These are phyloP conservation scores for Aramus guarauna DNA, from an alignment of 2,113 vertebrate genomes.

Conservation along the genomic window DNA sequence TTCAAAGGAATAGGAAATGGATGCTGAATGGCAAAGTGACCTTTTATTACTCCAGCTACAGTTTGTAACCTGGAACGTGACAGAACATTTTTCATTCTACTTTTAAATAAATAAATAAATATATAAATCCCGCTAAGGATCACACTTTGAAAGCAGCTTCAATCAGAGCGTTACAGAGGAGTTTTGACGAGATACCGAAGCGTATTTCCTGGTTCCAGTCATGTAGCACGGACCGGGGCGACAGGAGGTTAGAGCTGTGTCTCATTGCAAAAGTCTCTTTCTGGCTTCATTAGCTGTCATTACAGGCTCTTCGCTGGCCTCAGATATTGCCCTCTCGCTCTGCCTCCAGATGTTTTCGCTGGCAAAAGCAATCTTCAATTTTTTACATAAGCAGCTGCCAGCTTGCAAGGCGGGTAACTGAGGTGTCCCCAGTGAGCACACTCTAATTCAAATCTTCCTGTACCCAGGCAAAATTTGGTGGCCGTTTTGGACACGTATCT, in stretches of 20 bases:
- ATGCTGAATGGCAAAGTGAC: conserved; percentile 59
- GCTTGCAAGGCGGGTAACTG: not conserved
- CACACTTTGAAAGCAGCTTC: not conserved
- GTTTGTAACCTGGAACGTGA: conserved; percentile 45
- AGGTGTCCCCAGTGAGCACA: not conserved
- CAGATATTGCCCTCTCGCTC: not conserved
- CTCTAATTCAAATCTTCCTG: not conserved
- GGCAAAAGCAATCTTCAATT: not conserved
- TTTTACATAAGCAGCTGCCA: not conserved
- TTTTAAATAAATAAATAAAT: not conserved
- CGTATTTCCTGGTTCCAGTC: not conserved
- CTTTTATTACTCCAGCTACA: conserved; percentile 57
- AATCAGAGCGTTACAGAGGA: not conserved
- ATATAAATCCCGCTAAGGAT: not conserved
- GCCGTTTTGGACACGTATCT: not conserved
- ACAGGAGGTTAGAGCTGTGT: not conserved
- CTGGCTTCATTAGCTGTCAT: conserved; percentile 1
- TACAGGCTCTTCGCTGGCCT: not conserved
- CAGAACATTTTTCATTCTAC: conserved; percentile 47
- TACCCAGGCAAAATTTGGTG: not conserved
- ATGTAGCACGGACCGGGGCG: fast-evolving
- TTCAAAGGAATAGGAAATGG: conserved; percentile 65
- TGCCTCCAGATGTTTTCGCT: not conserved
- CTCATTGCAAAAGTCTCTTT: not conserved
- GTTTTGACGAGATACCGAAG: conserved; percentile 1